These are phyloP conservation scores for Protophormia terraenovae DNA, from an alignment of 2,888 invertebrate species.

Conservation along the genomic window DNA sequence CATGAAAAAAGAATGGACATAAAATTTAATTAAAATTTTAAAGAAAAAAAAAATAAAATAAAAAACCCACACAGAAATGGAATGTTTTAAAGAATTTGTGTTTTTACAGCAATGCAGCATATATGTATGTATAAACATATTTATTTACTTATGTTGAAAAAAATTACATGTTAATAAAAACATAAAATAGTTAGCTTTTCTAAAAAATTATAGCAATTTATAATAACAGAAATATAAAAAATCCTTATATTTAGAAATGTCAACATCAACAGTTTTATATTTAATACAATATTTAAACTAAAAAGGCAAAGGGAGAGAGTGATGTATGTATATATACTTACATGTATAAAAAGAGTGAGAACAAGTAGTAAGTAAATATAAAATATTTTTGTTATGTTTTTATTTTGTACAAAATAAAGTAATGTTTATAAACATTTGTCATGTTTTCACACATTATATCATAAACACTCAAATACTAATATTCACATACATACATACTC, in stretches of 20 bases:
- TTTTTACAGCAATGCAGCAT: too few species aligned
- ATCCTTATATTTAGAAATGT: constrained; percentile 38
- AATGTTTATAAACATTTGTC: constrained; percentile 31
- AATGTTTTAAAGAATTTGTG: neutral
- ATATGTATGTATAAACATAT: neutral
- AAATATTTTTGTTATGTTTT: neutral
- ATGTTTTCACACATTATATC: constrained; percentile 33
- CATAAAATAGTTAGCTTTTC: constrained; percentile 25
- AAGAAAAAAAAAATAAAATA: neutral
- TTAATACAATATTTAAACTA: constrained; percentile 33
- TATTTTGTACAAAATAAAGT: neutral
- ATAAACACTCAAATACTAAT: neutral
- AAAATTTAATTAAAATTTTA: constrained; percentile 46
- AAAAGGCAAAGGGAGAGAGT: neutral
- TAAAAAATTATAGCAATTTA: constrained; percentile 13
- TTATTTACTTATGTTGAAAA: constrained; percentile 9
- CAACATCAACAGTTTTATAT: constrained; percentile 54
- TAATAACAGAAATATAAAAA: constrained; percentile 9
- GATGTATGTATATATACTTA: neutral
- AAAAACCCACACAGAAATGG: neutral
- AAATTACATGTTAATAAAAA: constrained; percentile 53
- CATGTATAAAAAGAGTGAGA: too few species aligned
- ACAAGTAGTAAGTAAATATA: neutral
- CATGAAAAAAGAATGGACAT: neutral
- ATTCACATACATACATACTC: neutral